These are phyloP conservation scores for Phengaris arion DNA, from an alignment of 2,888 invertebrate genomes.

Conservation along the genomic window DNA sequence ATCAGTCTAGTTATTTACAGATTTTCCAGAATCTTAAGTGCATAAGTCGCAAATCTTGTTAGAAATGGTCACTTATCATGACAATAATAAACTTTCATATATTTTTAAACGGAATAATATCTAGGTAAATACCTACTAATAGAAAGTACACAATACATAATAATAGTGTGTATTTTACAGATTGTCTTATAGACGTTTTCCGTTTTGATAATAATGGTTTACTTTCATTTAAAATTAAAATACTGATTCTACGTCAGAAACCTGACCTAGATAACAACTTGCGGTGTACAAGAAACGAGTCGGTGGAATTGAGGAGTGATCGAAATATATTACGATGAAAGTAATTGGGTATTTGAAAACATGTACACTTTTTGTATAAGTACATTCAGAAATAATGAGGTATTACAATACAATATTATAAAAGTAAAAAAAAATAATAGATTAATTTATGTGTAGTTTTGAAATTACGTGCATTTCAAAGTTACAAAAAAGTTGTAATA, in stretches of 20 bases:
- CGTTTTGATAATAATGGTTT: not conserved
- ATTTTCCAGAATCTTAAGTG: conserved; percentile 41
- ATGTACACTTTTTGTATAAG: too few relatives aligned
- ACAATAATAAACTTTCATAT: not conserved
- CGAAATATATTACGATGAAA: too few relatives aligned
- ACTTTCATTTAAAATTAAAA: not conserved
- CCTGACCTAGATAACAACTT: not conserved
- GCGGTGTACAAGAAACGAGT: not conserved
- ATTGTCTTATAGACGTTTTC: not conserved
- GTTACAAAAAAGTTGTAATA: too few relatives aligned
- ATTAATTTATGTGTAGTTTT: too few relatives aligned
- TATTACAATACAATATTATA: too few relatives aligned
- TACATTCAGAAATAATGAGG: too few relatives aligned
- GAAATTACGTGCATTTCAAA: too few relatives aligned
- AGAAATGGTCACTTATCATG: not conserved
- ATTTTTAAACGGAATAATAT: not conserved
- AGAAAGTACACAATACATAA: not conserved
- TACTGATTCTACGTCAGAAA: not conserved
- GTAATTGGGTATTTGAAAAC: too few relatives aligned
- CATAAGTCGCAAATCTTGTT: not conserved
- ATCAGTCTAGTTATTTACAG: conserved; percentile 61
- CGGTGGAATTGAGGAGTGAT: not conserved
- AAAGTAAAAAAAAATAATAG: too few relatives aligned
- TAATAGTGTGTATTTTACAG: not conserved
- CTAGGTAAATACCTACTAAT: not conserved